These are phyloP conservation scores for Phymanthus crucifer DNA, from an alignment of 92 coral and sea anemone genomes.

Conservation along the genomic window DNA sequence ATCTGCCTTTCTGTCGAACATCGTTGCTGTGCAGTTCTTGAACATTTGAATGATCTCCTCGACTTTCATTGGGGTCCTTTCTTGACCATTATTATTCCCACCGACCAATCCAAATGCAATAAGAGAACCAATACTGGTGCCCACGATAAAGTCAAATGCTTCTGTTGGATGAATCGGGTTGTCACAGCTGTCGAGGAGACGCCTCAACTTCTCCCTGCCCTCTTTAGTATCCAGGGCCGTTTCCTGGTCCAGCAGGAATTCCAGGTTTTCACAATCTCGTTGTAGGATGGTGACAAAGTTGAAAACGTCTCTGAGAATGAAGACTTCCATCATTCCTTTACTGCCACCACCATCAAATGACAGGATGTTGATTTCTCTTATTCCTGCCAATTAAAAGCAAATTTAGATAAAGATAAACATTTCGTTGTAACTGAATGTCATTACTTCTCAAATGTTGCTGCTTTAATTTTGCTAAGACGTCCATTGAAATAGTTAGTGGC, in stretches of 20 bases:
- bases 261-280: not conserved
- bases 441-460: no score
- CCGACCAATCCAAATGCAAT: conserved; percentile 43
- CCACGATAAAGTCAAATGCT: conserved; percentile 22
- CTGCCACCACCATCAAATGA: conserved; percentile 44
- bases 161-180: conserved; percentile 43
- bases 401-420: no score
- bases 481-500: no score
- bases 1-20: not conserved
- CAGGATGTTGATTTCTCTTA: conserved; percentile 1
- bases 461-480: no score
- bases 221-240: not conserved
- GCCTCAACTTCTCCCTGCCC: not conserved
- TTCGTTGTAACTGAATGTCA: no score
- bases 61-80: not conserved
- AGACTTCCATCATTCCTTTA: conserved; percentile 31
- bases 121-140: conserved; percentile 37
- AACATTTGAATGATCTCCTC: conserved; percentile 24
- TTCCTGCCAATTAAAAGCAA: not conserved
- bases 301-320: conserved; percentile 24
- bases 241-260: not conserved
- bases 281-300: conserved; percentile 3
- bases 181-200: not conserved
- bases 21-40: conserved; percentile 1
- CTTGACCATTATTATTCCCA: conserved; percentile 11